A percentile compares a stretch with the other conserved stretches of the same genome.
Conservation (phyloP, 2,113 vertebrate species). For the Nothoprocta pentlandii region DNA sequence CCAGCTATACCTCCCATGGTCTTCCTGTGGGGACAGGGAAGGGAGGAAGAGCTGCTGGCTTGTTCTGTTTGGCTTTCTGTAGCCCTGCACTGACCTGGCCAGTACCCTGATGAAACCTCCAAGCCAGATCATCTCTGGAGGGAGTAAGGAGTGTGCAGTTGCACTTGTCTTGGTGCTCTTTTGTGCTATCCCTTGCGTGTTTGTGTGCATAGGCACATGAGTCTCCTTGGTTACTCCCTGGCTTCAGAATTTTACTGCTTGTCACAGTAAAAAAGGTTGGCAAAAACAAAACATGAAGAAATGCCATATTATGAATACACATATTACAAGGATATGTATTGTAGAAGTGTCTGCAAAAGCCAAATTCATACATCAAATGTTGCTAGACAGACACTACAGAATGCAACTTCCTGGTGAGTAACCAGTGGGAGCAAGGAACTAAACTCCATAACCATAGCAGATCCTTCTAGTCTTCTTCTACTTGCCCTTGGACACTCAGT, state of each 20-base stretch:
- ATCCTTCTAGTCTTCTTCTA: not conserved
- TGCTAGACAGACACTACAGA: not conserved
- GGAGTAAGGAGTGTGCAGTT: not conserved
- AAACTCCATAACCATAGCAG: not conserved
- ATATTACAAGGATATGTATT: not conserved
- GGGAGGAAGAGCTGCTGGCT: not conserved
- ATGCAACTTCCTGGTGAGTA: not conserved
- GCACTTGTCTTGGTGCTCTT: rapidly evolving
- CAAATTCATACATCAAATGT: not conserved
- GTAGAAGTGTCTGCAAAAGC: not conserved
- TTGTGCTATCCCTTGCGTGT: not conserved
- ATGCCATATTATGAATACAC: not conserved
- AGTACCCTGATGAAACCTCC: not conserved
- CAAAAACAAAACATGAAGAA: not conserved
- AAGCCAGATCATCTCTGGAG: rapidly evolving
- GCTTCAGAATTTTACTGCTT: not conserved
- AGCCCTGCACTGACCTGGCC: not conserved
- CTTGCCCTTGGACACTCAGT: not conserved
- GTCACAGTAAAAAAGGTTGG: not conserved
- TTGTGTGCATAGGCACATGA: not conserved
- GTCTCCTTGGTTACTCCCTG: not conserved
- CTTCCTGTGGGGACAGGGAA: not conserved
- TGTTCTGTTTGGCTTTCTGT: not conserved
- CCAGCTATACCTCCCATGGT: not conserved
- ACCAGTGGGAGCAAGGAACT: not conserved